Evolutionary conservation across 1,140 invertebrate genomes (phyloP).

Genomic region (Archegozetes longisetosus): DNA sequence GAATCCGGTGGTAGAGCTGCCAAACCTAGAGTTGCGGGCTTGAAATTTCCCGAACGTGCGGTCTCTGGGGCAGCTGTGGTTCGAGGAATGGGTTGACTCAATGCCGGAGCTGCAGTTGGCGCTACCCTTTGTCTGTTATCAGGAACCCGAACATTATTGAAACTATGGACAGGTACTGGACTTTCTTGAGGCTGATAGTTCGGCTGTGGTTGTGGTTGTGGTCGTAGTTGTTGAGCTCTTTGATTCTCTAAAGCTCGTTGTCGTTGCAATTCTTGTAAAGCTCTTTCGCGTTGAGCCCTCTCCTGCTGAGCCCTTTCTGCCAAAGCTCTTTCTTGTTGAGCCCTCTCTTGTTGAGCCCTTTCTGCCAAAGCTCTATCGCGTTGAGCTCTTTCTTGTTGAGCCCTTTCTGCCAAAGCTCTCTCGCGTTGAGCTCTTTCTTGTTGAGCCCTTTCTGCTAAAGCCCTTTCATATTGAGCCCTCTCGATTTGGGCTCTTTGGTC

Average conservation of each 20-base stretch:
- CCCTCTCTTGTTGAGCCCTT: neutral
- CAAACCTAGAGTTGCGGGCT: constrained; percentile 4
- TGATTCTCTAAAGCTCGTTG: neutral
- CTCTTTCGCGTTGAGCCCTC: neutral
- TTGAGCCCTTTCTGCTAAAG: constrained; percentile 10
- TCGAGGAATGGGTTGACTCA: neutral
- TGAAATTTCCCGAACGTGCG: neutral
- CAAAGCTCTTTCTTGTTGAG: neutral
- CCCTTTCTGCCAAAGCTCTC: constrained; percentile 12
- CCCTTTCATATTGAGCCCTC: constrained; percentile 8
- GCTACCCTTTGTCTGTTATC: neutral
- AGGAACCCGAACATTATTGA: neutral
- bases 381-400: neutral
- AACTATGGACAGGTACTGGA: neutral
- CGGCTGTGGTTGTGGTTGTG: constrained; percentile 5
- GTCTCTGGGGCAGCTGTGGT: neutral
- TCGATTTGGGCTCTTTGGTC: constrained; percentile 5
- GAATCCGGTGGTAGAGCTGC: constrained; percentile 9
- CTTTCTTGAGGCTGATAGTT: neutral
- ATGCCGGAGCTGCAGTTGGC: neutral
- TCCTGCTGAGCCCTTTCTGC: neutral
- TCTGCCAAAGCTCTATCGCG: constrained; percentile 2
- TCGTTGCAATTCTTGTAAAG: neutral
- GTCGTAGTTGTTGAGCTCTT: neutral
- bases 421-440: constrained; percentile 6